These are phyloP conservation scores for Drosophila ficusphila DNA, from an alignment of 1,140 invertebrate genomes.

Conservation along the genomic window DNA sequence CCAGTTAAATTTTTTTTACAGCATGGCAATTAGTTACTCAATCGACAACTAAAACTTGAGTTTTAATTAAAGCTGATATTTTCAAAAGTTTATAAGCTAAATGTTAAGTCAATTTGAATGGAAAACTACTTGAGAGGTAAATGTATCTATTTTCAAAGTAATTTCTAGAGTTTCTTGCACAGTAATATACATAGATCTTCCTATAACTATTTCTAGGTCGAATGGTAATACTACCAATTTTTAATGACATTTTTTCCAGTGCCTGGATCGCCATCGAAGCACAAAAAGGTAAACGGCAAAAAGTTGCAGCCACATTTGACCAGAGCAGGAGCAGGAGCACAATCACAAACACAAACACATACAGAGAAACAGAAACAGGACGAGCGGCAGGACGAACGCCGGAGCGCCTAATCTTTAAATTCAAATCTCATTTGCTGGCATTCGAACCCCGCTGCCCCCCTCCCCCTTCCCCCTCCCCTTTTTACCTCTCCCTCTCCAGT, in stretches of 20 bases:
- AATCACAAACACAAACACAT: constrained; percentile 9
- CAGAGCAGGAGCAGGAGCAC: constrained; percentile 40
- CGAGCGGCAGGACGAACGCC: constrained; percentile 65
- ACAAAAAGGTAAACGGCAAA: constrained; percentile 70
- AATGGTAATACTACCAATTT: too few relatives aligned
- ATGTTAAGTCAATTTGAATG: too few relatives aligned
- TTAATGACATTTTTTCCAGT: background rate
- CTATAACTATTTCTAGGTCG: too few relatives aligned
- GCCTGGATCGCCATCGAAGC: constrained; percentile 38
- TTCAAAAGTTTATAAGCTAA: too few relatives aligned
- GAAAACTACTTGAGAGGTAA: too few relatives aligned
- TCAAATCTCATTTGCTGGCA: constrained; percentile 76
- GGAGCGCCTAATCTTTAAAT: constrained; percentile 77
- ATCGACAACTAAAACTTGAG: too few relatives aligned
- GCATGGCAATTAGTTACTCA: too few relatives aligned
- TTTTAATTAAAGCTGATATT: too few relatives aligned
- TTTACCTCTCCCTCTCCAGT: background rate
- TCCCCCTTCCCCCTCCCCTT: background rate
- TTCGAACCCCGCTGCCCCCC: constrained; percentile 6
- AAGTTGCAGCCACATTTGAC: constrained; percentile 76
- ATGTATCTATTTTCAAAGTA: too few relatives aligned
- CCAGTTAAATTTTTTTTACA: too few relatives aligned
- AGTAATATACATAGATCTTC: too few relatives aligned
- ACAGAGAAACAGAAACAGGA: constrained; percentile 19
- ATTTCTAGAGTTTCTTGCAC: too few relatives aligned